Base-by-base conservation (phyloP, 2,888 invertebrate genomes). In the Lochmaea crataegi region DNA sequence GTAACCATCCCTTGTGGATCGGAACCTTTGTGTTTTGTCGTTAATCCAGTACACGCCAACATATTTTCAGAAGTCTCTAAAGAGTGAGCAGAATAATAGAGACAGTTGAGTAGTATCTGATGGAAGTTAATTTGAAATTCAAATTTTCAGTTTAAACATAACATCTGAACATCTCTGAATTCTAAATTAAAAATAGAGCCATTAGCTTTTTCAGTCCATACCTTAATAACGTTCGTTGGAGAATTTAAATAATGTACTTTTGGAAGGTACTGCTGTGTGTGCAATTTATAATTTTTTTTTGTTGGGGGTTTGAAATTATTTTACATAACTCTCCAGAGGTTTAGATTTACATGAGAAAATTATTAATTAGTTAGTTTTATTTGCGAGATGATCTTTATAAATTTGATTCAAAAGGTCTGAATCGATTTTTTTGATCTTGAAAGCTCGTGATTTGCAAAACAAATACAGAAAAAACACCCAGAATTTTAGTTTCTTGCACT, bases 81-180 rank as follows among this genome's bases (percentile, higher is more conserved):
- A 53, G 56, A 72, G 53, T 16, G 56, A 61, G 16, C 45, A 41
- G 67, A 72, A 72, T 58, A 71, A 67, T 67, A 45, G 61, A 48
- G 45, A 56, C 61, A 45, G 26, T 2, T 6, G 12, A 42, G 38
- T 18, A 42, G 38, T 18, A 32, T 60, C 60, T 48, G 32, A 51
- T 48, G 41, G 58, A 48, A 51, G 18, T 63, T 60, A 22, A 72
- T 72, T 72, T 72, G 60, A 67, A 72, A 66, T 72, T 72, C 66
- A 72, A 72, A 72, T 72, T 71, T 58, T 61, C 38, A 61, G 71
- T 56, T 57, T 67, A 53, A 72, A 61, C 58, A 42, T 45, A 16
- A 61, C 51, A 51, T 60, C 51, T 48, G 42, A 16, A 42, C 41
- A 51, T 51, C 41, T 60, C 68, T 22, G 61, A 51, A 68, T 48